Evolutionary conservation across 2,113 vertebrate species (phyloP).

Genomic region (Dasyprocta punctata): DNA sequence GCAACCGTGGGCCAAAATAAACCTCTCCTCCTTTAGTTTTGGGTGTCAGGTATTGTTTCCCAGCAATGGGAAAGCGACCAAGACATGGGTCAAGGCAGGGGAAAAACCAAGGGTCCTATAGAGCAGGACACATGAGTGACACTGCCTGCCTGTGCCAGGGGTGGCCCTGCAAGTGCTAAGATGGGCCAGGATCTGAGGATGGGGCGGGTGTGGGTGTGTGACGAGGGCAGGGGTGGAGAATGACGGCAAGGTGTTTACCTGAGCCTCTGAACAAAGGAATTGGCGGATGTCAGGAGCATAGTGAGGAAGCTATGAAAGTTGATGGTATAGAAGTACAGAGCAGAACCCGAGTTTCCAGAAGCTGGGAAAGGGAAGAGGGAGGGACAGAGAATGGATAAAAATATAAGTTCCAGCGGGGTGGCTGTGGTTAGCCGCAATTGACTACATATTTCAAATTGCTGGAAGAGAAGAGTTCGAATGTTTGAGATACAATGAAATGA

Average conservation of each 20-base stretch:
- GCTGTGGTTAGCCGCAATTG: background rate
- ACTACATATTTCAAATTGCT: background rate
- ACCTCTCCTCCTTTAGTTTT: background rate
- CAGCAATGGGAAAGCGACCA: background rate
- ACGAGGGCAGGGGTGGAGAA: no score
- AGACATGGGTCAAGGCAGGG: background rate
- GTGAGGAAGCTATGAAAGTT: fast-evolving
- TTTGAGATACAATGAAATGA: background rate
- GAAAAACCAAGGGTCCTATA: background rate
- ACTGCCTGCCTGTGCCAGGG: no score
- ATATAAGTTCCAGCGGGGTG: background rate
- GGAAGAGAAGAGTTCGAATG: background rate
- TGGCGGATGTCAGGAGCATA: no score
- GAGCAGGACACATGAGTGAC: fast-evolving
- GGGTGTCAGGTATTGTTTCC: background rate
- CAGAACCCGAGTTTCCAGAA: background rate
- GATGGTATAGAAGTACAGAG: background rate
- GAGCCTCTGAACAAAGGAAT: background rate
- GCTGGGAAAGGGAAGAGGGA: background rate
- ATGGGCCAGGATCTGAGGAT: background rate
- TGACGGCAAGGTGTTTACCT: background rate
- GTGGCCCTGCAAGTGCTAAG: background rate
- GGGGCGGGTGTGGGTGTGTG: background rate
- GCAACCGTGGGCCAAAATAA: background rate
- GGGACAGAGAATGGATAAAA: background rate